These are phyloP conservation scores for Cyclargus thomasi DNA, from an alignment of 1,140 invertebrate species.

Conservation along the genomic window DNA sequence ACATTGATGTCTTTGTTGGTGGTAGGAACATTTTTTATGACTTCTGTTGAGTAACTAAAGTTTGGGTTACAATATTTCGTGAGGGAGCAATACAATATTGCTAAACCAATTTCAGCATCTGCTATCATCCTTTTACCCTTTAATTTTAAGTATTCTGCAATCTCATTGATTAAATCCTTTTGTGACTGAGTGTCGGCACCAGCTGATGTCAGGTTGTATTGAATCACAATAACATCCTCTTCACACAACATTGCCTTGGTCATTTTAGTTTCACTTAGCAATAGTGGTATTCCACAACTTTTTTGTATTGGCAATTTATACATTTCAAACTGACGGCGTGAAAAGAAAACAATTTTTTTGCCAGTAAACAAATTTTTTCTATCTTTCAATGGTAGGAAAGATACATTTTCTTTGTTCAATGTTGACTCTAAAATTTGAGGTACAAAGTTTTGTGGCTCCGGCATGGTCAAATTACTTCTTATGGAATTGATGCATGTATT, in stretches of 20 bases:
- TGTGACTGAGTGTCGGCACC: slow-evolving; percentile 69
- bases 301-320: slow-evolving; percentile 69
- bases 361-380: slow-evolving; percentile 76
- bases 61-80: slow-evolving; percentile 81
- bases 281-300: slow-evolving; percentile 54
- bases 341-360: slow-evolving; percentile 79
- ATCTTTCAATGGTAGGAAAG: slow-evolving; percentile 70
- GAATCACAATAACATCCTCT: slow-evolving; percentile 70
- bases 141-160: slow-evolving; percentile 64
- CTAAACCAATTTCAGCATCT: slow-evolving; percentile 81
- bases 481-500: slow-evolving; percentile 69
- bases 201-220: slow-evolving; percentile 55
- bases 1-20: slow-evolving; percentile 37
- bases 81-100: slow-evolving; percentile 78
- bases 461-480: slow-evolving; percentile 55
- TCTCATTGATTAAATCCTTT: slow-evolving; percentile 62
- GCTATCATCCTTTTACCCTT: slow-evolving; percentile 76
- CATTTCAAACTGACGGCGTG: slow-evolving; percentile 75
- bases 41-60: slow-evolving; percentile 63
- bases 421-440: slow-evolving; percentile 76
- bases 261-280: slow-evolving; percentile 66
- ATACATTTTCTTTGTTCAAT: slow-evolving; percentile 73
- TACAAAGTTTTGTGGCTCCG: slow-evolving; percentile 72
- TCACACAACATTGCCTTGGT: slow-evolving; percentile 67
- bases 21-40: slow-evolving; percentile 45